A percentile compares a stretch with the other conserved stretches of the same genome.
Conservation (phyloP, 2,797 vertebrate species). For the Macropodus opercularis region DNA sequence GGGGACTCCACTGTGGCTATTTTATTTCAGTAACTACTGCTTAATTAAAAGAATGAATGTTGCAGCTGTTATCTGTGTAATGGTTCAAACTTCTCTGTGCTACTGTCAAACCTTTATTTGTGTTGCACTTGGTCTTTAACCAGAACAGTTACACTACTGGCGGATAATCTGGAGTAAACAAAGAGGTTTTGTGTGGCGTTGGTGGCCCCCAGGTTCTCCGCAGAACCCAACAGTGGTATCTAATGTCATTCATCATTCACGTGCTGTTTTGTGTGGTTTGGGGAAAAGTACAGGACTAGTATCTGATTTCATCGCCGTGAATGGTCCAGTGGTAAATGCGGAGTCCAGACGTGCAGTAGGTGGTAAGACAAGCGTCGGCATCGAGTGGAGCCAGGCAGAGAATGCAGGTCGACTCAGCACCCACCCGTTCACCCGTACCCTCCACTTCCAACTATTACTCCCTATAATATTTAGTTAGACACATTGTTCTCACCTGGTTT, state of each 20-base stretch:
- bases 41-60: background rate
- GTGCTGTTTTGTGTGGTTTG: slow-evolving; percentile 45
- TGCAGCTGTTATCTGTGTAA: background rate
- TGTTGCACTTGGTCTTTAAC: background rate
- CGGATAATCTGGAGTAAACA: slow-evolving; percentile 6
- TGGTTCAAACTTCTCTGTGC: background rate
- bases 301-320: slow-evolving; percentile 55
- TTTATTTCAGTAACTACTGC: background rate
- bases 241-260: slow-evolving; percentile 39
- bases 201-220: slow-evolving; percentile 17
- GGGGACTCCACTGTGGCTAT: background rate
- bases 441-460: background rate
- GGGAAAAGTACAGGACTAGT: slow-evolving; percentile 35
- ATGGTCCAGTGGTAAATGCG: slow-evolving; percentile 11
- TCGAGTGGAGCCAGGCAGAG: slow-evolving; percentile 10
- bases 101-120: background rate
- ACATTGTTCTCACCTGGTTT: slow-evolving; percentile 14
- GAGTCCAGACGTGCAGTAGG: slow-evolving; percentile 30
- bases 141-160: slow-evolving; percentile 8
- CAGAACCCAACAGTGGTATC: slow-evolving; percentile 33
- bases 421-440: slow-evolving; percentile 13
- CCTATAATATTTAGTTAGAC: background rate
- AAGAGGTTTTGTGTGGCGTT: slow-evolving; percentile 23
- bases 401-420: slow-evolving; percentile 18
- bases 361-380: slow-evolving; percentile 15